A percentile compares a stretch with the other conserved stretches of the same genome.
These are phyloP conservation scores for Sinocyclocheilus anophthalmus DNA, from an alignment of 2,113 vertebrate species.

Conservation along the genomic window DNA sequence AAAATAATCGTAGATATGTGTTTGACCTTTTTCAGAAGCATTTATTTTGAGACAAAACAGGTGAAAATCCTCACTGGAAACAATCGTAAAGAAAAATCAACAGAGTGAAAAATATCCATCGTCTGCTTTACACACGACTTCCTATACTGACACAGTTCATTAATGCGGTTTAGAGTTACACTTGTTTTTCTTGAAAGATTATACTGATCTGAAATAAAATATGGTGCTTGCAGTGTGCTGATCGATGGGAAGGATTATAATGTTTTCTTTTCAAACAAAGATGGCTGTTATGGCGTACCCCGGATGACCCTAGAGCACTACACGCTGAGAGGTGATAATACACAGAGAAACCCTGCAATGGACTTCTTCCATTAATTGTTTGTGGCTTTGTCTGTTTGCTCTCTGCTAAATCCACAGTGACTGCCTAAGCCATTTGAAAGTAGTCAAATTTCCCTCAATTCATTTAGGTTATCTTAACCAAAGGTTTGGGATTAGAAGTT, in stretches of 20 bases:
- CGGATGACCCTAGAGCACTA: slow-evolving; percentile 5
- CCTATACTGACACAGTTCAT: slow-evolving; percentile 22
- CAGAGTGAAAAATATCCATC: slow-evolving; percentile 12
- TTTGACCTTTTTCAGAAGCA: slow-evolving; percentile 6
- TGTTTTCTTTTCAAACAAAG: slow-evolving; percentile 47
- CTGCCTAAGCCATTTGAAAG: neutral
- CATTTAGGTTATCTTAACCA: neutral
- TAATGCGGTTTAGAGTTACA: slow-evolving; percentile 8
- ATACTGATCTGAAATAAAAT: slow-evolving; percentile 33
- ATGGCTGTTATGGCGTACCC: slow-evolving; percentile 5
- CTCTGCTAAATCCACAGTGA: neutral
- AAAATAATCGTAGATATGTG: neutral
- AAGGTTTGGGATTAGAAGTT: slow-evolving; percentile 4
- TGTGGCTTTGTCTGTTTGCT: neutral
- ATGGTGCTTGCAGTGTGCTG: slow-evolving; percentile 7
- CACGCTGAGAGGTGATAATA: neutral
- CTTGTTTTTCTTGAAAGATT: slow-evolving; percentile 43
- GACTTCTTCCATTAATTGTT: neutral
- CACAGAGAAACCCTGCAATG: neutral
- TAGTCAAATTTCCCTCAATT: neutral
- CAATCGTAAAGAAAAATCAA: neutral
- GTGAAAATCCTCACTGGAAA: slow-evolving; percentile 9
- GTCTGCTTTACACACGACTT: slow-evolving; percentile 14
- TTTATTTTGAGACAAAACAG: slow-evolving; percentile 31
- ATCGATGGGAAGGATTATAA: slow-evolving; percentile 24